Conservation (phyloP, 2,888 invertebrate species). For the Himalopsyche tibetana region DNA sequence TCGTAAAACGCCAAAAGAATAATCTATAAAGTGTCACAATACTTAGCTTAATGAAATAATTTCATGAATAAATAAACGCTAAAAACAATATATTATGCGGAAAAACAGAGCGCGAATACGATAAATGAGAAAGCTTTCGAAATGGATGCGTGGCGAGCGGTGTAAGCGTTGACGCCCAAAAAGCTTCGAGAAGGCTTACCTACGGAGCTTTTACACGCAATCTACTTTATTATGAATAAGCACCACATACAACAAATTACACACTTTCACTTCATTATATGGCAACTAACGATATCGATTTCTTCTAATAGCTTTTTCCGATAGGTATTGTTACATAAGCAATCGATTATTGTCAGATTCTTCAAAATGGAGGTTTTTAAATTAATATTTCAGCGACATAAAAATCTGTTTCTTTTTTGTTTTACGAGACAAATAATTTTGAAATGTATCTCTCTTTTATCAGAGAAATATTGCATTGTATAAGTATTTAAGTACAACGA, state of each 20-base stretch:
- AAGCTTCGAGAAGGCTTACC: background rate
- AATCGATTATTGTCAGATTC: background rate
- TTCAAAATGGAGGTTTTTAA: too few relatives aligned
- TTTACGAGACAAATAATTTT: too few relatives aligned
- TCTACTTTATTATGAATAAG: slow-evolving; percentile 36
- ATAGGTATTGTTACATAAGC: background rate
- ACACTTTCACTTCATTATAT: background rate
- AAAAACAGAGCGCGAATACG: background rate
- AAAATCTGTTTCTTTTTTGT: too few relatives aligned
- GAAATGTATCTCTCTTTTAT: too few relatives aligned
- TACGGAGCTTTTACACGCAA: slow-evolving; percentile 13
- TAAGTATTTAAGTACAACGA: too few relatives aligned
- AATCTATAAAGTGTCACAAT: background rate
- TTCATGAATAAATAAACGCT: background rate
- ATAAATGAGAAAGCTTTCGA: background rate
- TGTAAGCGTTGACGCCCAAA: slow-evolving; percentile 16
- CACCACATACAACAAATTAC: background rate
- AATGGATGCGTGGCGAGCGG: background rate
- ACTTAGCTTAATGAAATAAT: slow-evolving; percentile 37
- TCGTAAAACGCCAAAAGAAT: background rate
- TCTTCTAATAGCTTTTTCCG: background rate
- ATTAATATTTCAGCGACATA: too few relatives aligned
- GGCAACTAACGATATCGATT: slow-evolving; percentile 1
- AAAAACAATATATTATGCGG: slow-evolving; percentile 1
- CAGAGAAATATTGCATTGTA: too few relatives aligned